Conservation (phyloP, 1,140 invertebrate species). For the Trichonephila clavipes region DNA sequence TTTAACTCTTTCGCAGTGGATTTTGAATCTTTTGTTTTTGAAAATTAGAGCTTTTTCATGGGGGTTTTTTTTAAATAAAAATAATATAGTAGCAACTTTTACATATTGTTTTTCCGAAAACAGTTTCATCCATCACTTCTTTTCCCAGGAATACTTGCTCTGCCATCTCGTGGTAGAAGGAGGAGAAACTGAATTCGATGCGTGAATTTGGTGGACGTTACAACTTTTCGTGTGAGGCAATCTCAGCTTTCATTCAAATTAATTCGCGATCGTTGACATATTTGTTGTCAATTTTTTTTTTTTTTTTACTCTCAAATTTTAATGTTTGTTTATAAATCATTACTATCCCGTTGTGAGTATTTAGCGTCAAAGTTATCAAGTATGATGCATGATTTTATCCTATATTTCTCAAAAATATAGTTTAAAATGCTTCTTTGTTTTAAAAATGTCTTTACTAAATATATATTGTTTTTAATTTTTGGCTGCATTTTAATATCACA, state of each 20-base stretch:
- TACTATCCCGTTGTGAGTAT: neutral
- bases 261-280: slow-evolving; percentile 28
- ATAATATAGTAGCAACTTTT: no score
- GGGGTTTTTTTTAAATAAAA: no score
- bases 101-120: no score
- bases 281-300: slow-evolving; percentile 28
- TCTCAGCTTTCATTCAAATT: slow-evolving; percentile 1
- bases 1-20: no score
- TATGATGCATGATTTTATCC: neutral
- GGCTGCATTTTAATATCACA: no score
- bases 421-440: neutral
- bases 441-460: neutral
- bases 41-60: no score
- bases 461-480: neutral
- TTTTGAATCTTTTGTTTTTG: no score
- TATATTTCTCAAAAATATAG: neutral
- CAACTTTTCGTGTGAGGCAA: slow-evolving; percentile 79
- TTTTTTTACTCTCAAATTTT: neutral
- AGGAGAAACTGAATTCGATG: no score
- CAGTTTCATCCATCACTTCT: no score
- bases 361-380: neutral
- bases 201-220: no score
- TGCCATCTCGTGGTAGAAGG: no score
- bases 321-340: slow-evolving; percentile 39
- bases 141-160: no score